These are phyloP conservation scores for Cantharis flavilabris DNA, from an alignment of 2,888 invertebrate species.

Conservation along the genomic window DNA sequence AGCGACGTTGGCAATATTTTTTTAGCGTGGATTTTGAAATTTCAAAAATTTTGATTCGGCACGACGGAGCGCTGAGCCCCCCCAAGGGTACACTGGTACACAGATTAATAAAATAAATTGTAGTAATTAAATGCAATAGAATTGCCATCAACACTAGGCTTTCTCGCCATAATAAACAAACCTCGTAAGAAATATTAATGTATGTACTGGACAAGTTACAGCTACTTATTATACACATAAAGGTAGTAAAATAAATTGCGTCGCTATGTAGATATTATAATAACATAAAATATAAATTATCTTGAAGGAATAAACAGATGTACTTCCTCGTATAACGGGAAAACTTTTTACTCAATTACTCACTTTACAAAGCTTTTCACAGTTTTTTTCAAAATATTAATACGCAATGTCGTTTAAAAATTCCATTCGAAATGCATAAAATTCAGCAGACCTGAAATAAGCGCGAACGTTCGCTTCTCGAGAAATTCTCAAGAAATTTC, in stretches of 20 bases:
- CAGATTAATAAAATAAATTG: neutral
- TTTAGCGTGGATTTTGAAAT: neutral
- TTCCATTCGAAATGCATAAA: neutral
- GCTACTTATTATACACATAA: neutral
- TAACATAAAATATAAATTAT: neutral
- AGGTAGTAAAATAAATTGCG: neutral
- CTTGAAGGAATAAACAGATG: neutral
- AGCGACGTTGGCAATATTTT: neutral
- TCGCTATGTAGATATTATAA: neutral
- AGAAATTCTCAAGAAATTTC: neutral
- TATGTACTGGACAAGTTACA: neutral
- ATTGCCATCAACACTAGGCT: neutral
- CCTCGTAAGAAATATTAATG: neutral
- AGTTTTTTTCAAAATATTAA: neutral
- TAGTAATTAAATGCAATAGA: neutral
- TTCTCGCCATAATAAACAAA: neutral
- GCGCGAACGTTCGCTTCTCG: neutral
- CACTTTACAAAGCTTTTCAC: neutral
- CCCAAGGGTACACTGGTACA: neutral
- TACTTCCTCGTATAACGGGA: neutral
- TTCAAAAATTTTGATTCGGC: neutral
- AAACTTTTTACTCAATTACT: neutral
- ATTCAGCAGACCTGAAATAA: neutral
- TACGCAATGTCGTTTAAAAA: neutral
- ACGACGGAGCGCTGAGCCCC: neutral